These are phyloP conservation scores for Sebastes minor DNA, from an alignment of 2,797 vertebrate species.

Conservation along the genomic window DNA sequence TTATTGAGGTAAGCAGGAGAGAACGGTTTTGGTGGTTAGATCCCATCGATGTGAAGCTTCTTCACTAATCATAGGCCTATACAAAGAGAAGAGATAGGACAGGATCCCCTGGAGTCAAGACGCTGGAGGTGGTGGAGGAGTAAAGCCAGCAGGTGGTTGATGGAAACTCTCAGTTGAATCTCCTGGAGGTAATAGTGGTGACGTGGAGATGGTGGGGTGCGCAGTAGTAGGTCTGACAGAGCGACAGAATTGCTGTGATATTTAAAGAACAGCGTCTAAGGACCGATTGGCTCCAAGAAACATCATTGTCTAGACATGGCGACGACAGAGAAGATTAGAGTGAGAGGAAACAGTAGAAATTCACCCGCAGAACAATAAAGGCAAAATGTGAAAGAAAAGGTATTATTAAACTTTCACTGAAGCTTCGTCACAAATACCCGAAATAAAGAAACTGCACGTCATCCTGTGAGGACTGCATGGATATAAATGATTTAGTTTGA, in stretches of 20 bases:
- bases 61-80: neutral
- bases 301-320: neutral
- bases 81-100: neutral
- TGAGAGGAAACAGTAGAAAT: neutral
- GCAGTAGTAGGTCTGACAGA: neutral
- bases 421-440: neutral
- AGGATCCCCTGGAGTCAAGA: neutral
- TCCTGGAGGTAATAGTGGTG: neutral
- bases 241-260: neutral
- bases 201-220: neutral
- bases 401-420: neutral
- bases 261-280: neutral
- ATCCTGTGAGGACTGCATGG: neutral
- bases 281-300: neutral
- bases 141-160: neutral
- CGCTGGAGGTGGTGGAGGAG: neutral
- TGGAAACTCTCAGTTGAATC: conserved; percentile 4
- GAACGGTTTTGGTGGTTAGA: neutral
- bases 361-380: neutral
- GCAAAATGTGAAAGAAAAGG: neutral
- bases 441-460: neutral
- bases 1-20: neutral
- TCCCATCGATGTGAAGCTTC: neutral
- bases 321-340: neutral
- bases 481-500: neutral